Conservation (phyloP, 2,797 vertebrate species). For the Typhlichthys eigenmanni region DNA sequence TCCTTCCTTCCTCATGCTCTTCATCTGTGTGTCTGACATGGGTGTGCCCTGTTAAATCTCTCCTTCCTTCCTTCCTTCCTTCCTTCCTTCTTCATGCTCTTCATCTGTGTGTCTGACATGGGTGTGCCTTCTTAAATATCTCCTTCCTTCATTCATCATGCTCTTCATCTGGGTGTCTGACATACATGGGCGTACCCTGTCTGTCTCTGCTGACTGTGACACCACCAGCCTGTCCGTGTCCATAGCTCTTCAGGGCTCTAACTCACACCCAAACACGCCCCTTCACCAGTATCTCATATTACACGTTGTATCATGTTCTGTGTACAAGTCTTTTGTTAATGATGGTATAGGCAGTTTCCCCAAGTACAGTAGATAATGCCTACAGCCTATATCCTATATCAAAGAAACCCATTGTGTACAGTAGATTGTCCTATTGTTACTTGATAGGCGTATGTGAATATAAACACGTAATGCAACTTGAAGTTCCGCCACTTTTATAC, state of each 20-base stretch:
- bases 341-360: slow-evolving; percentile 1
- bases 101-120: too few species aligned
- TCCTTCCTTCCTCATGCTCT: too few species aligned
- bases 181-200: neutral
- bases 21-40: neutral
- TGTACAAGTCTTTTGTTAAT: slow-evolving; percentile 14
- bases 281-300: neutral
- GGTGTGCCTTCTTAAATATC: neutral
- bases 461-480: too few species aligned
- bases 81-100: too few species aligned
- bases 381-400: neutral
- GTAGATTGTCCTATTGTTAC: neutral
- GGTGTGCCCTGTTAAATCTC: neutral
- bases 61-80: too few species aligned
- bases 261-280: slow-evolving; percentile 10
- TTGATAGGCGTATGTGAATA: too few species aligned
- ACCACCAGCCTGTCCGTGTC: neutral
- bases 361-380: neutral
- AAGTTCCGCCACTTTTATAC: too few species aligned
- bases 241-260: neutral
- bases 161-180: too few species aligned
- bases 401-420: neutral
- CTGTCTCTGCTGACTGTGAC: slow-evolving; percentile 4
- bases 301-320: slow-evolving; percentile 7
- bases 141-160: too few species aligned